Evolutionary conservation across 2,113 vertebrate genomes (phyloP).

Genomic region (Okapia johnstoni): DNA sequence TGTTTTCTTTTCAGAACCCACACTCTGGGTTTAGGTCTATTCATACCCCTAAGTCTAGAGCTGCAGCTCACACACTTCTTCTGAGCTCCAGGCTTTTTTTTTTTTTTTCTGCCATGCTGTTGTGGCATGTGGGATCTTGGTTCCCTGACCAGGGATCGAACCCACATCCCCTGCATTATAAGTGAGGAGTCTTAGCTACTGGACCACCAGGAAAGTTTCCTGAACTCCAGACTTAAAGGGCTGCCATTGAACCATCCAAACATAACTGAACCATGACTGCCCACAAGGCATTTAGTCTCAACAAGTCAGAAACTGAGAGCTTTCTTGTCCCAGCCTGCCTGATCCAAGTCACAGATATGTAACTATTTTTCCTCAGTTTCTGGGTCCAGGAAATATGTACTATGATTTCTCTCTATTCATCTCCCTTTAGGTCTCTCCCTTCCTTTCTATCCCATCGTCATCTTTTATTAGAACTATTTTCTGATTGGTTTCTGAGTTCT

Average conservation of each 20-base stretch:
- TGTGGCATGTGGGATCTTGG: not conserved
- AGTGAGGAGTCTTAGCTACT: not conserved
- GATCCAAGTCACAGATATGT: not conserved
- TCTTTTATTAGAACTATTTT: not conserved
- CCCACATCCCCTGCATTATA: not conserved
- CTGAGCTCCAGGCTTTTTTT: not conserved
- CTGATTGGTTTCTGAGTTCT: not conserved
- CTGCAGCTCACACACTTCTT: not conserved
- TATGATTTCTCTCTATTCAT: not conserved
- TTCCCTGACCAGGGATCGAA: not conserved
- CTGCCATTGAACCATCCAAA: rapidly evolving
- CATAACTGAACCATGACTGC: not conserved
- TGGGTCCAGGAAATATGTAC: not conserved
- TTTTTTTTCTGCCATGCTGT: not conserved
- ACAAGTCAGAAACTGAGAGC: not conserved
- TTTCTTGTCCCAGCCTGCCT: not conserved
- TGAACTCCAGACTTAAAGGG: not conserved
- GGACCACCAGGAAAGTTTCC: not conserved
- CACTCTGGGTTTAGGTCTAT: not conserved
- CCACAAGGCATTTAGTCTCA: not conserved
- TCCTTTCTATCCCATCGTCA: not conserved
- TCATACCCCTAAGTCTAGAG: not conserved
- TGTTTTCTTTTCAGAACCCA: not conserved
- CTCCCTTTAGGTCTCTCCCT: not conserved
- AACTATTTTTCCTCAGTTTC: not conserved